phyloP scores from a whole-genome alignment of 2,113 vertebrate genomes.

The Gymnarchus niloticus region DNA sequence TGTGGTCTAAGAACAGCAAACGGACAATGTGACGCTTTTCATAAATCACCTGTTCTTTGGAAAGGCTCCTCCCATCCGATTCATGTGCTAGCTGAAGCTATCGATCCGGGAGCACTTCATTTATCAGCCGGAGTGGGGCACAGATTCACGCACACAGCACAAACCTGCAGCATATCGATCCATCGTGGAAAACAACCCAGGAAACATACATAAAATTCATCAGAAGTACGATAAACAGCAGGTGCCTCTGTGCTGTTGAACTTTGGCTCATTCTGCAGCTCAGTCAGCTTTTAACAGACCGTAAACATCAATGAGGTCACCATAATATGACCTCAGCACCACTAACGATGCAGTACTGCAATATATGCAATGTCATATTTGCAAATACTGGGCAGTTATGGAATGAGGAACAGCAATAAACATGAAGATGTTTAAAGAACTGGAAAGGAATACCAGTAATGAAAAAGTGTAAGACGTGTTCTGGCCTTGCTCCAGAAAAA shows the following conservation, averaged over 20 bases:
- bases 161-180: not conserved
- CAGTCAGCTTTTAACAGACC: not conserved
- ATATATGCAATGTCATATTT: not conserved
- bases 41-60: not conserved
- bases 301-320: not conserved
- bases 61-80: not conserved
- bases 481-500: not conserved
- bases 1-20: not conserved
- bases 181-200: not conserved
- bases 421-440: not conserved
- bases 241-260: not conserved
- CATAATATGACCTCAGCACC: not conserved
- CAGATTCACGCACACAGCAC: too few species aligned
- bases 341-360: not conserved
- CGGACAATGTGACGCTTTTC: not conserved
- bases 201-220: not conserved
- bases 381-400: not conserved
- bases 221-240: not conserved
- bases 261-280: not conserved
- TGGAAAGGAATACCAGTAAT: not conserved
- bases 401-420: not conserved
- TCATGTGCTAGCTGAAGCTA: slow-evolving; percentile 28
- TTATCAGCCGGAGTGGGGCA: not conserved
- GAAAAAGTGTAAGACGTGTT: not conserved
- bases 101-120: slow-evolving; percentile 50